A percentile compares a stretch with the other conserved stretches of the same genome.
These are phyloP conservation scores for Pseudomyrmex gracilis DNA, from an alignment of 1,140 invertebrate species.

Conservation along the genomic window DNA sequence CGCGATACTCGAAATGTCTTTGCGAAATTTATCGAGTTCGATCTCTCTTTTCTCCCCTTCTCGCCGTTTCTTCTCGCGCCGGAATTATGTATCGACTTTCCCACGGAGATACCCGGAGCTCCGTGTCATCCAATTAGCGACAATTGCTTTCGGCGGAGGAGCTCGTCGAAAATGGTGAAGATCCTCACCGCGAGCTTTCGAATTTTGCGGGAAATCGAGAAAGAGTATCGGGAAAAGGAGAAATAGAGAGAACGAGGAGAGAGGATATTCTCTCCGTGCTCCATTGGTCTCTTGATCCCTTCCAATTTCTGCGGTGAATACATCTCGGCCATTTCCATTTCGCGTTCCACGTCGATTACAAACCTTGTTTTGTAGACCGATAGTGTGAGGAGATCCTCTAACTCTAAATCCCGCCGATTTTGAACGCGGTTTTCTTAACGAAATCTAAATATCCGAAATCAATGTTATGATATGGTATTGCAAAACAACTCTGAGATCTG, in stretches of 20 bases:
- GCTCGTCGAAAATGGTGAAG: slow-evolving; percentile 47
- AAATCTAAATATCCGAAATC: too few species aligned
- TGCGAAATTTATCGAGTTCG: slow-evolving; percentile 51
- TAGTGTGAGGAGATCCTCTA: background rate
- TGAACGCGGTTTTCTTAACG: too few species aligned
- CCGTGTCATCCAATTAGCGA: slow-evolving; percentile 70
- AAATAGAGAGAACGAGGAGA: slow-evolving; percentile 29
- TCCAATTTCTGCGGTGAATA: slow-evolving; percentile 59
- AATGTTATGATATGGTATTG: too few species aligned
- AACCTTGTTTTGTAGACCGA: slow-evolving; percentile 36
- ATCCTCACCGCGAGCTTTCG: slow-evolving; percentile 57
- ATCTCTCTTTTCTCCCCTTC: slow-evolving; percentile 6
- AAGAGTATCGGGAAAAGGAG: slow-evolving; percentile 27
- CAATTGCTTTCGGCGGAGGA: slow-evolving; percentile 63
- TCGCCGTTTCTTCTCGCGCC: slow-evolving; percentile 1
- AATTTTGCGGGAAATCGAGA: slow-evolving; percentile 54
- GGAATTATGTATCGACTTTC: slow-evolving; percentile 11
- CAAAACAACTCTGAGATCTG: too few species aligned
- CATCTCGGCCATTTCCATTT: slow-evolving; percentile 56
- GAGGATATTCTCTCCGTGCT: slow-evolving; percentile 33
- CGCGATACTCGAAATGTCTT: slow-evolving; percentile 38
- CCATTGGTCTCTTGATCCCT: slow-evolving; percentile 48
- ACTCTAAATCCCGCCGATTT: slow-evolving; percentile 9
- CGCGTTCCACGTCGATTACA: slow-evolving; percentile 38
- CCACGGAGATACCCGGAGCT: slow-evolving; percentile 25